Evolutionary conservation across 2,797 vertebrate genomes (phyloP).

Genomic region (Phrynocephalus forsythii): DNA sequence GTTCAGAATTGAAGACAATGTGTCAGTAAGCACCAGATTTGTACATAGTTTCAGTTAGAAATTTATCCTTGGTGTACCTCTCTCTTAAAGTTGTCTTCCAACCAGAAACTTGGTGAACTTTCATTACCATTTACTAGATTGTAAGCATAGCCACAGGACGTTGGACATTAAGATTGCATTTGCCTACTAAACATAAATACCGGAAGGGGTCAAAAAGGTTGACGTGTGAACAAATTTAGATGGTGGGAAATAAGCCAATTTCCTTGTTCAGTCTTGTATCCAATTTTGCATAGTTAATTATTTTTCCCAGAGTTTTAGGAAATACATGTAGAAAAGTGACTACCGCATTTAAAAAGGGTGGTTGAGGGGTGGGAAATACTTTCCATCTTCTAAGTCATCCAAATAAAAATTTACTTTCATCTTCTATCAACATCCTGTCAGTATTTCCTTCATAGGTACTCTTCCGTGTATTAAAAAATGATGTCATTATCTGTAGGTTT

Average conservation of each 20-base stretch:
- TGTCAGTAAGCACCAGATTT: slow-evolving; percentile 71
- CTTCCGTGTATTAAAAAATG: slow-evolving; percentile 76
- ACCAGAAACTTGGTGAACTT: slow-evolving; percentile 63
- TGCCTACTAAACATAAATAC: slow-evolving; percentile 59
- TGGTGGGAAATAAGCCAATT: slow-evolving; percentile 41
- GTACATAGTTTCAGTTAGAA: slow-evolving; percentile 72
- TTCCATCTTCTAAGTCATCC: slow-evolving; percentile 52
- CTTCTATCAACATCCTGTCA: slow-evolving; percentile 87
- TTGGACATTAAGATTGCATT: slow-evolving; percentile 62
- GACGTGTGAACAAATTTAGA: slow-evolving; percentile 59
- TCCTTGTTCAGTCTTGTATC: slow-evolving; percentile 52
- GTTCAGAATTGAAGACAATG: slow-evolving; percentile 57
- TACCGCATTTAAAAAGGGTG: slow-evolving; percentile 43
- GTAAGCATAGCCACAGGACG: slow-evolving; percentile 58
- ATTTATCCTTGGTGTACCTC: slow-evolving; percentile 64
- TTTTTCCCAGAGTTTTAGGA: slow-evolving; percentile 52
- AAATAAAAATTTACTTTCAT: slow-evolving; percentile 79
- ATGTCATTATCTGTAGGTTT: slow-evolving; percentile 75
- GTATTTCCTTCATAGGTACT: slow-evolving; percentile 82
- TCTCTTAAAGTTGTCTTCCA: slow-evolving; percentile 38
- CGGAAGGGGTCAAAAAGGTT: slow-evolving; percentile 62
- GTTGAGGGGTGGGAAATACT: slow-evolving; percentile 50
- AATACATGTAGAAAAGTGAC: slow-evolving; percentile 43
- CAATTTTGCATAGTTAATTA: slow-evolving; percentile 50
- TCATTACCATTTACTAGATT: slow-evolving; percentile 67